Base-by-base conservation (phyloP, 2,797 vertebrate species). In the Pogoniulus pusillus region DNA sequence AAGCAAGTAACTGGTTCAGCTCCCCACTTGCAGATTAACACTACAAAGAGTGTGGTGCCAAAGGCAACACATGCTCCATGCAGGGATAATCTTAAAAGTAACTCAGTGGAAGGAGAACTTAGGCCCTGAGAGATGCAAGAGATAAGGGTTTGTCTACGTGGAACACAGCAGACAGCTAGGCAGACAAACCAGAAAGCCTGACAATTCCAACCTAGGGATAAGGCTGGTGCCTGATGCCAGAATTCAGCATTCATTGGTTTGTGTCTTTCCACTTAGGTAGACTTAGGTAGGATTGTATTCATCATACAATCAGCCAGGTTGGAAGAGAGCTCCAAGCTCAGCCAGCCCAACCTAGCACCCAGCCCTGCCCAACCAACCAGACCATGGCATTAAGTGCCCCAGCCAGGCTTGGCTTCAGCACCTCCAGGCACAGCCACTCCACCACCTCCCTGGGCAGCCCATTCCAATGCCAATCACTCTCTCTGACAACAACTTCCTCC, bases 1-100 rank as follows among this genome's bases (percentile, higher is more conserved):
- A 91, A 90, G 53, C 49, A 87, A 88, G 8, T 47, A 74, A 30
- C 72, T 72, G 78, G 51, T 76, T 91, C 85, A 91, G 70, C 71
- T 85, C 47, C 59, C 47, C 23, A 45, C 24, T 80, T 82, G 51
- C 22, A 90, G 72, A 85, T 87, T 85, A 87, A 82, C 63, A 71
- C 62, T 65, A 77, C 37, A 75, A 85, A 77, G 29, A 10, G 37
- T 43, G 75, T 77, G 82, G 26, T 47, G 79, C 62, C 79, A 91
- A 93, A 86, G 82, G 91, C 63, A 34, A 80, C 22, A 47, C 26
- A 32, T 10, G 24, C 65, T 71, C 85, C 51, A 10, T 0, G 11
- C 55, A 85, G 0, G 0, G 90, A 72, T 65, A 85, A 90, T 80
- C 78, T 85, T 75, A 86, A 71, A 82, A 85, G 62, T 47, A 74